Percentiles rank a stretch among this genome's conserved stretches.
phyloP scores from a whole-genome alignment of 2,888 invertebrate genomes.

The Acleris literana region DNA sequence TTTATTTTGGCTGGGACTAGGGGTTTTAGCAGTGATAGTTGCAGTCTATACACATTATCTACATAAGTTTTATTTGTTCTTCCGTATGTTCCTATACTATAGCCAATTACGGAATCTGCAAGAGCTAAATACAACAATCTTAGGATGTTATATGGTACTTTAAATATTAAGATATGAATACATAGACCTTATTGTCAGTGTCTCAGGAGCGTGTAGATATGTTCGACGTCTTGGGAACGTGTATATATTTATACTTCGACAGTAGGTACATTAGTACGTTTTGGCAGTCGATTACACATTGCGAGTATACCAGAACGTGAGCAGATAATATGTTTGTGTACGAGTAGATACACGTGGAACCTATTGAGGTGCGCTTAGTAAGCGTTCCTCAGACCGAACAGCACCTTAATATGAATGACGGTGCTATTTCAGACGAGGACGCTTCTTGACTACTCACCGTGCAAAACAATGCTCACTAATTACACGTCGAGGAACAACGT shows the following conservation, averaged over 20 bases:
- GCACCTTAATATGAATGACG: conserved; percentile 54
- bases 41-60: too few relatives aligned
- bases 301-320: conserved; percentile 23
- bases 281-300: too few relatives aligned
- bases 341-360: conserved; percentile 28
- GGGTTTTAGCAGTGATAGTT: too few relatives aligned
- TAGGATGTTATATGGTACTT: too few relatives aligned
- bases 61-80: too few relatives aligned
- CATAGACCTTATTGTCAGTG: not conserved
- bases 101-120: too few relatives aligned
- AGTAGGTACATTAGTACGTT: too few relatives aligned
- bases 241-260: not conserved
- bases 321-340: conserved; percentile 24
- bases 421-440: conserved; percentile 49
- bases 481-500: conserved; percentile 53
- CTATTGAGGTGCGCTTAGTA: conserved; percentile 40
- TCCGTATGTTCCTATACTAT: too few relatives aligned
- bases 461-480: conserved; percentile 63
- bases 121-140: not conserved
- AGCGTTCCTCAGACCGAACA: conserved; percentile 43
- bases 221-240: not conserved
- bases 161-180: not conserved
- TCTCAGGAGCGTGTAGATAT: not conserved
- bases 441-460: conserved; percentile 53
- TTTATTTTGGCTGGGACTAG: too few relatives aligned